A percentile compares a stretch with the other conserved stretches of the same genome.
Conservation (phyloP, 2,797 vertebrate genomes). For the Hapalemur alaotrensis region DNA sequence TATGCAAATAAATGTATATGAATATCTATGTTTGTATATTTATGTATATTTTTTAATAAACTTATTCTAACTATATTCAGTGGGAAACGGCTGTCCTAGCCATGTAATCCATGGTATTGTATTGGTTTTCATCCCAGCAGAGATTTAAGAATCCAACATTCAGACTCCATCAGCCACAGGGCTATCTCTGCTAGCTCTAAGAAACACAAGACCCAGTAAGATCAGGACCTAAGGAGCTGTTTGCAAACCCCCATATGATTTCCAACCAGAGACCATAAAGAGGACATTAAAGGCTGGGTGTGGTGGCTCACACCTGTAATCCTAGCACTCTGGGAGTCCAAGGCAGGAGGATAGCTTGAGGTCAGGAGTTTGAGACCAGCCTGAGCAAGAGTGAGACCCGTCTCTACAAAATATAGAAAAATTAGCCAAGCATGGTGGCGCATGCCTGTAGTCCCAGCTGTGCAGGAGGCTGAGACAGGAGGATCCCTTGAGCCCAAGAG, state of each 20-base stretch:
- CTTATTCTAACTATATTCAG: background rate
- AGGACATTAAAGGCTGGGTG: background rate
- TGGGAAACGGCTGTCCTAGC: background rate
- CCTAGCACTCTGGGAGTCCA: background rate
- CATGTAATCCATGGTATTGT: background rate
- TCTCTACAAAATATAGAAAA: background rate
- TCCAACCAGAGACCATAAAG: background rate
- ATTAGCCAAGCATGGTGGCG: background rate
- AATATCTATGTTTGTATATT: background rate
- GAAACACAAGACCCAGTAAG: background rate
- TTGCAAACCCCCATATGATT: background rate
- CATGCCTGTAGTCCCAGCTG: background rate
- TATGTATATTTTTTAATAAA: background rate
- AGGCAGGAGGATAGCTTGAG: background rate
- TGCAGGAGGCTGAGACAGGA: background rate
- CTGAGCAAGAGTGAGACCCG: background rate
- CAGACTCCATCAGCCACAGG: background rate
- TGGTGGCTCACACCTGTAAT: background rate
- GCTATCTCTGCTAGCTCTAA: background rate
- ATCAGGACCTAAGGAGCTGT: background rate
- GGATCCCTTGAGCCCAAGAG: background rate
- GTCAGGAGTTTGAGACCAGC: background rate
- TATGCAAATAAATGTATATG: background rate
- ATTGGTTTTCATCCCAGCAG: background rate
- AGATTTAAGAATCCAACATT: background rate